Base-by-base conservation (phyloP, 2,888 invertebrate genomes). In the Zele albiditarsus region DNA sequence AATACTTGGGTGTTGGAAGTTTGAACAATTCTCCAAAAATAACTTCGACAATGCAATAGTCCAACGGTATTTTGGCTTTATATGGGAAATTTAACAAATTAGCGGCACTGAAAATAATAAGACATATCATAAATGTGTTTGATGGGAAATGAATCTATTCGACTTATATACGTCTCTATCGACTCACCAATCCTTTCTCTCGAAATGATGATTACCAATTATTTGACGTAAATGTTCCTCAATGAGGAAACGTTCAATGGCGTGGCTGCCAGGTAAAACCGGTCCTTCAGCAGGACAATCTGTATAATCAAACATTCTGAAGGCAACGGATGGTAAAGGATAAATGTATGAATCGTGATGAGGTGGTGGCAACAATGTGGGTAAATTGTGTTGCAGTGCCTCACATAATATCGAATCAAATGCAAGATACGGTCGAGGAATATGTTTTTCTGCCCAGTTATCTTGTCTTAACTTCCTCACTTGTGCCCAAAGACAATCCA, bases 11-110 rank as follows among this genome's bases (percentile, higher is more conserved):
- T 8, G 94, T 92, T 0, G 99, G 99, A 89, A 99, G 92, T 85
- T 96, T 94, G 84, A 99, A 98, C 75, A 99, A 88, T 90, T 98
- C 98, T 0, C 95, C 95, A 90, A 99, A 98, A 83, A 99, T 95
- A 0, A 98, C 96, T 91, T 99, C 99, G 0, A 99, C 97, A 79
- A 99, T 97, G 89, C 99, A 98, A 89, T 99, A 99, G 88, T 99
- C 98, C 73, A 99, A 89, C 0, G 99, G 99, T 78, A 99, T 96
- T 90, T 98, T 98, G 20, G 94, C 93, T 90, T 97, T 97, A 86
- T 97, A 96, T 0, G 97, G 97, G 85, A 98, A 98, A 85, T 95
- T 96, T 38, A 99, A 90, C 27, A 99, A 90, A 84, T 97, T 95
- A 0, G 96, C 95, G 0, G 98, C 98, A 90, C 94, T 93, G 81